Conservation (phyloP, 2,113 vertebrate species). For the Sturnus vulgaris region DNA sequence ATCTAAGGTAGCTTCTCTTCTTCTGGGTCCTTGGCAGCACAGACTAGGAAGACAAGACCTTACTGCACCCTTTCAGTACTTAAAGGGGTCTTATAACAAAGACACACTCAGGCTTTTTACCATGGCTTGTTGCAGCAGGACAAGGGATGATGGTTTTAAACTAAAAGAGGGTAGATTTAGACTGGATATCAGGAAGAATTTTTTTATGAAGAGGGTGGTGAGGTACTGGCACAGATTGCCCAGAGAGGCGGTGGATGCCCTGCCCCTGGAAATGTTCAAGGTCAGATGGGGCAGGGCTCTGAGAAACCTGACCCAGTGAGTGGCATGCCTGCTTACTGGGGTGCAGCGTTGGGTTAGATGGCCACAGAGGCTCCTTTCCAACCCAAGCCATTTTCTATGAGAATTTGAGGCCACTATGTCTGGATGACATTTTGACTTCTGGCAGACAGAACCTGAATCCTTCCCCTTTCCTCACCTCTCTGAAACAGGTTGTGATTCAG, state of each 20-base stretch:
- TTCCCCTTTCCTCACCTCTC: not conserved
- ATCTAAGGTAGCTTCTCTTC: not conserved
- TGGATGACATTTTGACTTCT: not conserved
- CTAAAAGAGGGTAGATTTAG: not conserved
- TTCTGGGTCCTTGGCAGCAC: not conserved
- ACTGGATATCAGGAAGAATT: not conserved
- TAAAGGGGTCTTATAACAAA: not conserved
- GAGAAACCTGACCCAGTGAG: not conserved
- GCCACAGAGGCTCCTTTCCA: not conserved
- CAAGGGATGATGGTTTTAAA: not conserved
- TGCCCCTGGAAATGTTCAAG: not conserved
- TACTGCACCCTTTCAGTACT: not conserved
- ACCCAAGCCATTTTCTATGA: not conserved
- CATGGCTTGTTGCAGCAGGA: not conserved
- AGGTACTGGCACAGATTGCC: not conserved
- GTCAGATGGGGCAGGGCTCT: accelerated
- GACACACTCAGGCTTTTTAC: not conserved
- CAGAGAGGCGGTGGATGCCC: not conserved
- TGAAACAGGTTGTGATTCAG: not conserved
- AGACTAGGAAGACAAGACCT: not conserved
- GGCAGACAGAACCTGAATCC: not conserved
- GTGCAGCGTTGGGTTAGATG: not conserved
- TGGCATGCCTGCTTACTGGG: not conserved
- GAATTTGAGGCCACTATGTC: not conserved
- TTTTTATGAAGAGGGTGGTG: not conserved